Percentiles rank a stretch among this genome's conserved stretches.
phyloP scores from a whole-genome alignment of 2,113 vertebrate genomes.

The Amazona guildingii region DNA sequence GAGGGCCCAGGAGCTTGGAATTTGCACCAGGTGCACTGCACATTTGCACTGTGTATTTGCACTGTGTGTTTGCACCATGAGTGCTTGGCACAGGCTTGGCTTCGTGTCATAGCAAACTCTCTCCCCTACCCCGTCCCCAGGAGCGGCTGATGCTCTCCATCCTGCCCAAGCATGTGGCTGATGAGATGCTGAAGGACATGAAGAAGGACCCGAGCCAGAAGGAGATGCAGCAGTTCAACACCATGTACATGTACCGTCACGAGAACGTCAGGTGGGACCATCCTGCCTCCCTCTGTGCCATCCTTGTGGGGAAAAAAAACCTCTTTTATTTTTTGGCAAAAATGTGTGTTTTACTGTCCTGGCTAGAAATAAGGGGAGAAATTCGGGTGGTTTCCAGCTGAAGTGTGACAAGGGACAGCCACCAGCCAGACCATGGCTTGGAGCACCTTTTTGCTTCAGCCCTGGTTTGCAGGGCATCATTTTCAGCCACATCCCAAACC shows the following conservation, averaged over 20 bases:
- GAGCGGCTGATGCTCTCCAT: conserved; percentile 94
- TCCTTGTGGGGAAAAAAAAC: background rate
- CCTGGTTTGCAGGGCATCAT: background rate
- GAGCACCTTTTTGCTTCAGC: background rate
- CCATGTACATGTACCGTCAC: conserved; percentile 99
- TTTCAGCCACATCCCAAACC: background rate
- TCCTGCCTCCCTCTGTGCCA: background rate
- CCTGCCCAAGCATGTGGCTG: conserved; percentile 94
- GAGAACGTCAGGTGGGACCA: conserved; percentile 89
- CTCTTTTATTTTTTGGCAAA: background rate
- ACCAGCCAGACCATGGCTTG: background rate
- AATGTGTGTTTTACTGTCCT: background rate
- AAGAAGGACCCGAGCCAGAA: conserved; percentile 89
- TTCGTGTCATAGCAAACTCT: fast-evolving
- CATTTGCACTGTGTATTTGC: fast-evolving
- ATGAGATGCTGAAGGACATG: conserved; percentile 97
- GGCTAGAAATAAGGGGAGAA: background rate
- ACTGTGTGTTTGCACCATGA: fast-evolving
- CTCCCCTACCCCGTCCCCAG: conserved; percentile 38
- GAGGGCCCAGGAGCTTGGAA: background rate
- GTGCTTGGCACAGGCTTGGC: background rate
- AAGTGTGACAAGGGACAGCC: background rate
- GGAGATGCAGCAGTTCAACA: conserved; percentile 96
- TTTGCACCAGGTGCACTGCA: no score
- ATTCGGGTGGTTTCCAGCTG: background rate